Conservation (phyloP, 2,888 invertebrate species). For the Hypolimnas misippus region DNA sequence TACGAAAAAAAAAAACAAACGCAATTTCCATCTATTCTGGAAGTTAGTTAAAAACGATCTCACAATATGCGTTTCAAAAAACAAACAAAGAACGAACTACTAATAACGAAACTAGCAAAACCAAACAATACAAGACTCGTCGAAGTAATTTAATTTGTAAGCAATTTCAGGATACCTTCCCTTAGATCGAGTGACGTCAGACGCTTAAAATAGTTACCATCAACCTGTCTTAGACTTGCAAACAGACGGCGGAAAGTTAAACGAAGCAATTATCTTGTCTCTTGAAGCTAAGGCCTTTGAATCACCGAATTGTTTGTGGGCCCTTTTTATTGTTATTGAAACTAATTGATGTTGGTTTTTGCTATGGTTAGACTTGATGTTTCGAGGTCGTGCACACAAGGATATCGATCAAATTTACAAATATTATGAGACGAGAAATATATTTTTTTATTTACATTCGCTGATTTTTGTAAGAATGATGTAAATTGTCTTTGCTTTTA, state of each 20-base stretch:
- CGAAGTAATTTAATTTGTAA: constrained; percentile 18
- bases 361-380: background rate
- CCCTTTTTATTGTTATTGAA: constrained; percentile 26
- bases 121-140: constrained; percentile 3
- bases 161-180: constrained; percentile 12
- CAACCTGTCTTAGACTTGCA: constrained; percentile 34
- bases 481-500: too few relatives aligned
- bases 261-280: constrained; percentile 52
- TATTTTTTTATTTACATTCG: too few relatives aligned
- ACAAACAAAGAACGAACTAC: background rate
- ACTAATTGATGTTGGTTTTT: constrained; percentile 25
- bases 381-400: background rate
- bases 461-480: too few relatives aligned
- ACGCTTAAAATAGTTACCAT: constrained; percentile 33
- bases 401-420: too few relatives aligned
- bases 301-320: constrained; percentile 22
- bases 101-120: background rate
- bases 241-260: constrained; percentile 40
- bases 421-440: too few relatives aligned
- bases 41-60: too few relatives aligned
- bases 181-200: constrained; percentile 19
- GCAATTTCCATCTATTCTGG: too few relatives aligned
- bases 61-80: background rate
- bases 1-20: too few relatives aligned
- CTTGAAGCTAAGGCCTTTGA: constrained; percentile 28